Percentiles rank a stretch among this genome's conserved stretches.
Conservation (phyloP, 2,113 vertebrate species). For the Antigone vipio region DNA sequence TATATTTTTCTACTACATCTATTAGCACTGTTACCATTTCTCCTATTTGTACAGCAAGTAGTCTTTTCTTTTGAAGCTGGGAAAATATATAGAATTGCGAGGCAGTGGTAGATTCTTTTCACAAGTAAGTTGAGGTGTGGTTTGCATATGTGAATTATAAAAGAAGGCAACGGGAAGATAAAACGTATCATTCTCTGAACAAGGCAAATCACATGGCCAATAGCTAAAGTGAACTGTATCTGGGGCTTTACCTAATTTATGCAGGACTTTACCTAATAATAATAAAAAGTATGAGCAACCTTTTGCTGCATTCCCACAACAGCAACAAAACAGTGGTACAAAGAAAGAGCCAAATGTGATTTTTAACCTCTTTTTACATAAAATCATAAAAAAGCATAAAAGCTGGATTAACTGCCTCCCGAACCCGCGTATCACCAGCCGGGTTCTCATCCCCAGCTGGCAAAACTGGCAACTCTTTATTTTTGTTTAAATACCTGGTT, state of each 20-base stretch:
- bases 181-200: not conserved
- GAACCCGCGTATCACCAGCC: conserved; percentile 77
- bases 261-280: conserved; percentile 62
- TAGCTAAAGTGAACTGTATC: conserved; percentile 15
- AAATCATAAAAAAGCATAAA: conserved; percentile 82
- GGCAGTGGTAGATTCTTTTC: not conserved
- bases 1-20: not conserved
- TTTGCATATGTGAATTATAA: not conserved
- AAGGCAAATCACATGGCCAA: conserved; percentile 16
- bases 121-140: not conserved
- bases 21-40: not conserved
- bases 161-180: conserved; percentile 15
- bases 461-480: conserved; percentile 81
- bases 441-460: conserved; percentile 82
- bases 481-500: conserved; percentile 81
- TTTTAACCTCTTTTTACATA: conserved; percentile 80
- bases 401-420: conserved; percentile 78
- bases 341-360: conserved; percentile 76
- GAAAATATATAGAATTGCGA: not conserved
- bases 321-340: conserved; percentile 70
- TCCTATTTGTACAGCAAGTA: not conserved
- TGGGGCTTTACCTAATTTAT: conserved; percentile 50
- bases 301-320: conserved; percentile 69
- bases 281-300: conserved; percentile 68
- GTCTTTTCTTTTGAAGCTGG: not conserved